phyloP scores from a whole-genome alignment of 2,888 invertebrate species.

The Eilema griseolum region DNA sequence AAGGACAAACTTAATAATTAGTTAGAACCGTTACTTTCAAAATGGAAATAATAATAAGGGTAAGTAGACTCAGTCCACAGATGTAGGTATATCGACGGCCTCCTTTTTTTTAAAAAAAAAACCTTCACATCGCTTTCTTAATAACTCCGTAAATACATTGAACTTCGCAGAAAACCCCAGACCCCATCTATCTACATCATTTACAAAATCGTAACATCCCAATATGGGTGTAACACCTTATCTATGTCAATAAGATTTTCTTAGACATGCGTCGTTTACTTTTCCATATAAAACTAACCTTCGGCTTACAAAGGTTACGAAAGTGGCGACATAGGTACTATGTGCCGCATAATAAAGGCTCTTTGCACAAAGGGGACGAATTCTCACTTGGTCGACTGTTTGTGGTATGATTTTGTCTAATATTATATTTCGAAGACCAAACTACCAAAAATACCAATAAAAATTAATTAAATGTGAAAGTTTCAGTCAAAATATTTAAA shows the following conservation, averaged over 20 bases:
- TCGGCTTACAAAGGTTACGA: constrained; percentile 42
- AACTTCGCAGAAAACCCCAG: constrained; percentile 32
- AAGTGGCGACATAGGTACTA: constrained; percentile 49
- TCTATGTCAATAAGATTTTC: constrained; percentile 50
- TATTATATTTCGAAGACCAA: background rate
- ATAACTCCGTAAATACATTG: constrained; percentile 21
- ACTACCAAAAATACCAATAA: too few species aligned
- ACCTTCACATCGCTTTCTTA: background rate
- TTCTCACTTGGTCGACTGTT: constrained; percentile 8
- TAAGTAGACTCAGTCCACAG: background rate
- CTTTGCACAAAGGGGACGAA: constrained; percentile 46
- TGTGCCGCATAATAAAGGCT: constrained; percentile 57
- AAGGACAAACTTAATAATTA: too few species aligned
- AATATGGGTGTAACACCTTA: constrained; percentile 46
- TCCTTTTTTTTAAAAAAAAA: background rate
- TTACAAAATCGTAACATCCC: constrained; percentile 40
- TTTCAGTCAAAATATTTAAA: too few species aligned
- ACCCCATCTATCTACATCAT: constrained; percentile 36
- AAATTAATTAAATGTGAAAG: too few species aligned
- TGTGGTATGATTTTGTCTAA: background rate
- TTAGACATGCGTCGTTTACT: constrained; percentile 46
- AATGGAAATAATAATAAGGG: too few species aligned
- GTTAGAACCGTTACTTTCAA: too few species aligned
- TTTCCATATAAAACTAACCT: constrained; percentile 43
- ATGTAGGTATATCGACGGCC: background rate